Evolutionary conservation across 2,888 invertebrate species (phyloP), one percentile per base, ranked within the genome.

Genomic region (Sicus ferrugineus): DNA sequence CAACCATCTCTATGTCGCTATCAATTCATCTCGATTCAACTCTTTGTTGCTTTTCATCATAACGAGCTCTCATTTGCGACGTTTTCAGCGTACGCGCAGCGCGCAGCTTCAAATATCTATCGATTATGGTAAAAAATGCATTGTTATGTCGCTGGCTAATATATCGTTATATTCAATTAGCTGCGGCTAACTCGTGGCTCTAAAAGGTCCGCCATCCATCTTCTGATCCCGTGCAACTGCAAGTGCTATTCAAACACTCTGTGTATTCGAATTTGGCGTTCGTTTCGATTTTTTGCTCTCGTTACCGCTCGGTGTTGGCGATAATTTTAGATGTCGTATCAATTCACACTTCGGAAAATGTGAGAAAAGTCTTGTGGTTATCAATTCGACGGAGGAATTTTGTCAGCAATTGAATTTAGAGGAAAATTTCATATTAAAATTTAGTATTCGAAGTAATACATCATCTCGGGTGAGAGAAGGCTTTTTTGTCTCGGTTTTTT

Each of bases 141-240:
- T 46, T 48, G 62, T 62, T 62, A 28, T 59, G 46, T 46, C 48
- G 26, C 30, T 26, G 62, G 48, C 30, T 62, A 48, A 62, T 28
- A 46, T 48, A 48, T 62, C 48, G 62, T 62, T 62, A 62, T 30
- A 62, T 62, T 48, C 62, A 62, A 62, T 62, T 62, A 62, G 62
- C 28, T 48, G 62, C 62, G n/a, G 48, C 46, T 62, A 26, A 28
- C 62, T 26, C 48, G 28, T 26, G 23, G 28, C 62, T 62, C 19
- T 19, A 62, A 62, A 62, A 28, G 62, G 62, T 48, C 46, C 5
- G 50, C 50, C 64, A 50, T 50, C 64, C 23, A 52, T 52, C 52
- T 42, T 50, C 19, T 23, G 4, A 31, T 28, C 19, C 42, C 31
- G 30, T 16, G n/a, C 16, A 19, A 16, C 56, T 54, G 26, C 23